Evolutionary conservation across 53 echinoderm and acorn worm species (phyloP).

Genomic region (Echinometra lucunter): DNA sequence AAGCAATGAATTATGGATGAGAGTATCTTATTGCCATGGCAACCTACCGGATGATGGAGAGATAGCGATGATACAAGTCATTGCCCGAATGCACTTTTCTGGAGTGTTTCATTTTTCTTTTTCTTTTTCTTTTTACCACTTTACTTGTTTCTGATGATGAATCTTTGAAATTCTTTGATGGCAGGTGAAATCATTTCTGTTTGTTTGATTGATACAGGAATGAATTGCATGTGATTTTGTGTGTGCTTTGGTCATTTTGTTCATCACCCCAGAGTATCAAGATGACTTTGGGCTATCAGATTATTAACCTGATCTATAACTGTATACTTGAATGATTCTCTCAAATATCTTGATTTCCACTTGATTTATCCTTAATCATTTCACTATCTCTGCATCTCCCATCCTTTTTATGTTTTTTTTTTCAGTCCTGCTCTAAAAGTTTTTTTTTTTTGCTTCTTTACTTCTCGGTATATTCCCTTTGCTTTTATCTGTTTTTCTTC

Average conservation of each 20-base stretch:
- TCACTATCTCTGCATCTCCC: background rate
- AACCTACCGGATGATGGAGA: conserved; percentile 12
- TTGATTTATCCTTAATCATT: background rate
- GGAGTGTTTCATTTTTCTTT: too few species aligned
- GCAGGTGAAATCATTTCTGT: conserved; percentile 17
- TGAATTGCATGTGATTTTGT: background rate
- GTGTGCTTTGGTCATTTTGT: background rate
- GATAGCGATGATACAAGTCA: conserved; percentile 16
- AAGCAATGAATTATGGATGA: conserved; percentile 54
- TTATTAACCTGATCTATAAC: background rate
- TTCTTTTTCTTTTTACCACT: too few species aligned
- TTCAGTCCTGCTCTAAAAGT: background rate
- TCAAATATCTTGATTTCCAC: background rate
- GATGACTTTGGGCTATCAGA: background rate
- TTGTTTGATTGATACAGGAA: background rate
- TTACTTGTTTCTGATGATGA: background rate
- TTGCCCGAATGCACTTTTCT: conserved; percentile 51
- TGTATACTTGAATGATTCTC: background rate
- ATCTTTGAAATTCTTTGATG: background rate
- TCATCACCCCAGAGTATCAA: background rate
- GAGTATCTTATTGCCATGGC: conserved; percentile 34
- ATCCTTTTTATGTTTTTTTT: background rate
- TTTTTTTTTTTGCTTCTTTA: too few species aligned
- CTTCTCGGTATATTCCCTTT: too few species aligned
- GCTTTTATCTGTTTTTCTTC: too few species aligned